phyloP scores from a whole-genome alignment of 2,113 vertebrate species.

The Excalfactoria chinensis region DNA sequence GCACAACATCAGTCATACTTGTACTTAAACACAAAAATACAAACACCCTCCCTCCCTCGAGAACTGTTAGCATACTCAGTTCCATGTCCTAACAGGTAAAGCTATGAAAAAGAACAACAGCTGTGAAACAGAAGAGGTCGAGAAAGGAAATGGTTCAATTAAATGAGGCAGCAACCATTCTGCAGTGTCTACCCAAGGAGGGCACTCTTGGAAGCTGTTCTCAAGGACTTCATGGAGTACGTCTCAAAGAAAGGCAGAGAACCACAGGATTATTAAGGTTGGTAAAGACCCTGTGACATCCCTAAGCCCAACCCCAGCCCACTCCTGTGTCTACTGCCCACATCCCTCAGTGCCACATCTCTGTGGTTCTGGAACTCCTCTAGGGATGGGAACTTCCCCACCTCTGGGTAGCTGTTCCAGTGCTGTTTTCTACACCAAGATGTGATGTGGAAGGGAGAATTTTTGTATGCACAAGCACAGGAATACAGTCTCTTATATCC shows the following conservation, averaged over 20 bases:
- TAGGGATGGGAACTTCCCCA: too few relatives aligned
- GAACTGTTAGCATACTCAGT: not conserved
- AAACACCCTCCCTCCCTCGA: not conserved
- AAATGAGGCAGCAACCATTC: not conserved
- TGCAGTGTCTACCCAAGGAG: not conserved
- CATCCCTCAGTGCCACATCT: too few relatives aligned
- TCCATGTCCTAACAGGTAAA: not conserved
- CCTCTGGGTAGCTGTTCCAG: too few relatives aligned
- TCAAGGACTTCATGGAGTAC: not conserved
- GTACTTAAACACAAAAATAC: not conserved
- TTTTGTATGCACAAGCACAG: not conserved
- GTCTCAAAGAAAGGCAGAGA: not conserved
- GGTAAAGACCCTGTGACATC: too few relatives aligned
- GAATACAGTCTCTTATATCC: not conserved
- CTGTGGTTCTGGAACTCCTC: too few relatives aligned
- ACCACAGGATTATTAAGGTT: too few relatives aligned
- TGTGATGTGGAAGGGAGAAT: not conserved
- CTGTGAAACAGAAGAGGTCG: not conserved
- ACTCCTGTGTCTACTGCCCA: too few relatives aligned
- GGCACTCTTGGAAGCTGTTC: not conserved
- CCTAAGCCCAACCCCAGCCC: too few relatives aligned
- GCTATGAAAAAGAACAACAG: not conserved
- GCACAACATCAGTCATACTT: not conserved
- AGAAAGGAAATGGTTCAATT: not conserved
- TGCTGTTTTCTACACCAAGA: not conserved